A percentile compares a stretch with the other conserved stretches of the same genome.
Evolutionary conservation across 2,797 vertebrate species (phyloP).

Genomic region (Oreochromis grahami): DNA sequence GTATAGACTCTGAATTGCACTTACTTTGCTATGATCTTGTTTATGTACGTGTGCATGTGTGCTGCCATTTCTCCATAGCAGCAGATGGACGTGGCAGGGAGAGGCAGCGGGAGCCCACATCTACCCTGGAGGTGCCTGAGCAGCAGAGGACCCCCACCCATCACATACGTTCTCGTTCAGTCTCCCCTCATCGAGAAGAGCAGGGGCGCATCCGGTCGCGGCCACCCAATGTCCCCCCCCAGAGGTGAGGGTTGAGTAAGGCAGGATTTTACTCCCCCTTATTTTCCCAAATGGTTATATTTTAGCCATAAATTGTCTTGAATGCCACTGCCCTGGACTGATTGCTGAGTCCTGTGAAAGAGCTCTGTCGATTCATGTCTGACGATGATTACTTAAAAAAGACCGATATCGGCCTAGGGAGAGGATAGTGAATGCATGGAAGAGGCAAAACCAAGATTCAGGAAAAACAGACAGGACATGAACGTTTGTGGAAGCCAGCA

Average conservation of each 20-base stretch:
- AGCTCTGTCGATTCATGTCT: neutral
- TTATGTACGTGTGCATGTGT: neutral
- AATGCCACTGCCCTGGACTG: neutral
- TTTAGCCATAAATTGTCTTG: neutral
- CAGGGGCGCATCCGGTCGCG: conserved; percentile 90
- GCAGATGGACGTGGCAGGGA: conserved; percentile 82
- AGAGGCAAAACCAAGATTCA: conserved; percentile 1
- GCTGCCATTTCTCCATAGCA: conserved; percentile 24
- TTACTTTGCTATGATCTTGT: neutral
- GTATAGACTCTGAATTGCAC: neutral
- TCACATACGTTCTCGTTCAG: conserved; percentile 94
- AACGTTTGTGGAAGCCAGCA: conserved; percentile 24
- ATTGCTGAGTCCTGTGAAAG: neutral
- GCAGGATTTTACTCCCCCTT: neutral
- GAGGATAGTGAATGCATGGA: neutral
- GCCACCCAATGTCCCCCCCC: conserved; percentile 90
- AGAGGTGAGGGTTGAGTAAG: conserved; percentile 81
- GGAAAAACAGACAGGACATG: neutral
- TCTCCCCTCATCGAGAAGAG: conserved; percentile 94
- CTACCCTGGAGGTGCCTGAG: conserved; percentile 93
- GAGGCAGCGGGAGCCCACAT: conserved; percentile 71
- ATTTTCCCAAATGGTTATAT: neutral
- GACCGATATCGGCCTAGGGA: neutral
- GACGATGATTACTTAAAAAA: neutral
- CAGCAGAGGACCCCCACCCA: conserved; percentile 81